Conservation (phyloP, 2,888 invertebrate genomes). For the Chydorus sphaericus region DNA sequence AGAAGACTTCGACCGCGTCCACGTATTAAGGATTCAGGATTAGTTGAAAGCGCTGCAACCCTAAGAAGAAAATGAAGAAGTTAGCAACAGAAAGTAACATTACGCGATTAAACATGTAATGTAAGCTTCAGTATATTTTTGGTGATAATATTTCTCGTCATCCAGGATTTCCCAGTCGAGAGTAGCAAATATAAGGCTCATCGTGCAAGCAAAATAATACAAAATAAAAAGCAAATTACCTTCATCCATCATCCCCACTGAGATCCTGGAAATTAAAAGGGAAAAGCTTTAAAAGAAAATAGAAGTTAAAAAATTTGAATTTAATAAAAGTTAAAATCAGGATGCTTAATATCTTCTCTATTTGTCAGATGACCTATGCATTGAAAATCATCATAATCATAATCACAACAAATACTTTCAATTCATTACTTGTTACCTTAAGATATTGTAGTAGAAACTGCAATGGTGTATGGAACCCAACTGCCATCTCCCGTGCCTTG, state of each 20-base stretch:
- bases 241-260: neutral
- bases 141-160: slow-evolving; percentile 13
- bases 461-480: neutral
- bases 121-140: neutral
- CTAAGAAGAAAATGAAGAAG: neutral
- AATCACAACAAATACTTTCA: neutral
- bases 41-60: too few species aligned
- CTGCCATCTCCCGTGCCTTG: neutral
- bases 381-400: slow-evolving; percentile 11
- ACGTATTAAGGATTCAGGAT: too few species aligned
- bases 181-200: slow-evolving; percentile 13
- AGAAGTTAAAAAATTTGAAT: neutral
- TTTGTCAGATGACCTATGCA: slow-evolving; percentile 20
- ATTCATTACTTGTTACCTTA: neutral
- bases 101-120: neutral
- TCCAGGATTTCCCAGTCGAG: slow-evolving; percentile 13
- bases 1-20: too few species aligned
- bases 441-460: too few species aligned
- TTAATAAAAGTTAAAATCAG: neutral
- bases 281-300: too few species aligned
- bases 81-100: neutral
- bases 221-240: neutral
- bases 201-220: neutral
- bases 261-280: too few species aligned
- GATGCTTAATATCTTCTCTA: neutral